A percentile compares a stretch with the other conserved stretches of the same genome.
These are phyloP conservation scores for Bergia sp. DNA, from an alignment of 92 coral and sea anemone species.

Conservation along the genomic window DNA sequence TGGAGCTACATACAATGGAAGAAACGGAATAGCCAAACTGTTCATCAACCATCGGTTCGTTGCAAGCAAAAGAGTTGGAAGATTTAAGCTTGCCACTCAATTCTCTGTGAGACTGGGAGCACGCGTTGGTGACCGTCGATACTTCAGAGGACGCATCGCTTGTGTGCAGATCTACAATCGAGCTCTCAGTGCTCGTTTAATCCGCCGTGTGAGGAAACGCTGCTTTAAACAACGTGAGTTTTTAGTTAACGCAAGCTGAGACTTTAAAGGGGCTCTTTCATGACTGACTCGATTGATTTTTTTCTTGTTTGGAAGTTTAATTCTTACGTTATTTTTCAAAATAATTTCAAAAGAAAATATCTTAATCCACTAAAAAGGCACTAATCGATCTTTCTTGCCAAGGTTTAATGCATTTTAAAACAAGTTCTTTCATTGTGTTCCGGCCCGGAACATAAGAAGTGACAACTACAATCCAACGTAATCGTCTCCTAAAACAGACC, in stretches of 20 bases:
- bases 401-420: too few relatives aligned
- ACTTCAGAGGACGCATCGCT: slow-evolving; percentile 22
- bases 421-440: too few relatives aligned
- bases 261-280: too few relatives aligned
- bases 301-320: too few relatives aligned
- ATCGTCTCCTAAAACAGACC: too few relatives aligned
- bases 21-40: neutral
- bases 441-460: too few relatives aligned
- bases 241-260: neutral
- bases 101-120: slow-evolving; percentile 13
- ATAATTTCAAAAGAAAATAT: too few relatives aligned
- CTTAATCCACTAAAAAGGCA: too few relatives aligned
- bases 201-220: neutral
- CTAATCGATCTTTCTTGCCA: too few relatives aligned
- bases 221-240: neutral
- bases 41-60: slow-evolving; percentile 19
- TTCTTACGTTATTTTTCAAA: too few relatives aligned
- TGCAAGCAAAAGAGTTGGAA: neutral
- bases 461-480: too few relatives aligned
- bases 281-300: too few relatives aligned
- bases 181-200: slow-evolving; percentile 5
- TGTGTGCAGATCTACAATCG: slow-evolving; percentile 20
- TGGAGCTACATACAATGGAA: slow-evolving; percentile 14
- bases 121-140: slow-evolving; percentile 7
- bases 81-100: slow-evolving; percentile 5